phyloP scores from a whole-genome alignment of 1,140 invertebrate genomes.

The Geopemphigus sp. region DNA sequence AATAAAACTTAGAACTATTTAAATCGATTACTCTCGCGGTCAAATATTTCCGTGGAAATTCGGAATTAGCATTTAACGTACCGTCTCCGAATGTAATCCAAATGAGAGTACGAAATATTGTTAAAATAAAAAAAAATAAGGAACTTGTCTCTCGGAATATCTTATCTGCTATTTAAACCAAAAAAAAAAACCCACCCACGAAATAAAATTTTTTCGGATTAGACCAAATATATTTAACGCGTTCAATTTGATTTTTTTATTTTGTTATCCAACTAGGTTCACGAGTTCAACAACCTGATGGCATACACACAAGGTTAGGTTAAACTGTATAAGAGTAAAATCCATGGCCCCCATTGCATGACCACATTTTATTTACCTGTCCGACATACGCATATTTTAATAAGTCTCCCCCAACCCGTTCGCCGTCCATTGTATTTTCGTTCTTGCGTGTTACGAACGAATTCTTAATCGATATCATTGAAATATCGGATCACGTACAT shows the following conservation, averaged over 20 bases:
- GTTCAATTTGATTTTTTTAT: conserved; percentile 14
- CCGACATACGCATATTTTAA: conserved; percentile 21
- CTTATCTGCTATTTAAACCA: too few species aligned
- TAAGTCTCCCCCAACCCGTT: background rate
- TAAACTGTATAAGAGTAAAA: background rate
- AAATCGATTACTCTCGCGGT: too few species aligned
- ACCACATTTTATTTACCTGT: conserved; percentile 38
- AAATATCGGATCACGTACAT: background rate
- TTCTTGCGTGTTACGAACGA: background rate
- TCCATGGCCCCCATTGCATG: background rate
- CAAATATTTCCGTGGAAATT: too few species aligned
- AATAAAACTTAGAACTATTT: too few species aligned
- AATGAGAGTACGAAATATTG: too few species aligned
- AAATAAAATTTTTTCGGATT: too few species aligned
- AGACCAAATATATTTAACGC: background rate
- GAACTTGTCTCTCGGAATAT: too few species aligned
- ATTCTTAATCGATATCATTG: background rate
- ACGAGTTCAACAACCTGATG: conserved; percentile 36
- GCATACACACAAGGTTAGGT: background rate
- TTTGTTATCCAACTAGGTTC: background rate
- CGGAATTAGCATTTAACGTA: too few species aligned
- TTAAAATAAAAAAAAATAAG: too few species aligned
- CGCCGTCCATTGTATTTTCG: background rate
- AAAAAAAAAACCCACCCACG: too few species aligned
- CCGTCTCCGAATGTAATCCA: too few species aligned